Percentiles rank a stretch among this genome's conserved stretches.
phyloP scores from a whole-genome alignment of 2,888 invertebrate species.

The Catonia carolina region DNA sequence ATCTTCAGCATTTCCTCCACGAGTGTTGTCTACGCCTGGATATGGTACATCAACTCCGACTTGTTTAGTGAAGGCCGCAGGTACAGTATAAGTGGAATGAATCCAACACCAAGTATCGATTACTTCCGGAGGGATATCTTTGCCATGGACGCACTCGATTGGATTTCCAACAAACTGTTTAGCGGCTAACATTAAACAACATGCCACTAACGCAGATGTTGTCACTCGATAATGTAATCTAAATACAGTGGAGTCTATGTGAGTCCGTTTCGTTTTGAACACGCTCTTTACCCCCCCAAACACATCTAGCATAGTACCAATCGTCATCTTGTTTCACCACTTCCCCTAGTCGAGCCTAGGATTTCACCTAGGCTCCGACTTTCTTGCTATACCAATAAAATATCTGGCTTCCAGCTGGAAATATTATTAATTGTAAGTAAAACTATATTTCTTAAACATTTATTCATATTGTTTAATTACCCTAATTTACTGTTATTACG shows the following conservation, averaged over 20 bases:
- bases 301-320: constrained; percentile 25
- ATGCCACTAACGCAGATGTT: constrained; percentile 71
- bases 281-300: constrained; percentile 25
- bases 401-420: too few relatives aligned
- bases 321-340: not conserved
- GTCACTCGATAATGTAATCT: constrained; percentile 79
- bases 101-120: constrained; percentile 95
- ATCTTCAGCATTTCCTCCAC: constrained; percentile 34
- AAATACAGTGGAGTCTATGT: constrained; percentile 73
- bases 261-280: constrained; percentile 63
- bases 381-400: not conserved
- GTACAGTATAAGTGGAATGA: constrained; percentile 85
- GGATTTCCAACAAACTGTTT: constrained; percentile 84
- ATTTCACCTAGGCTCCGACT: not conserved
- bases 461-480: too few relatives aligned
- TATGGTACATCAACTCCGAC: constrained; percentile 77
- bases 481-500: too few relatives aligned
- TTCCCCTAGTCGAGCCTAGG: not conserved
- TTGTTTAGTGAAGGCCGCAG: constrained; percentile 71
- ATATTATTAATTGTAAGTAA: too few relatives aligned
- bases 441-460: too few relatives aligned
- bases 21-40: constrained; percentile 63
- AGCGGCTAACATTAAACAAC: constrained; percentile 77
- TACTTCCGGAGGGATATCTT: constrained; percentile 60
- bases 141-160: constrained; percentile 89